Evolutionary conservation across 1,140 invertebrate species (phyloP), one percentile per base, ranked within the genome.

Genomic region (Lepeophtheirus salmonis): DNA sequence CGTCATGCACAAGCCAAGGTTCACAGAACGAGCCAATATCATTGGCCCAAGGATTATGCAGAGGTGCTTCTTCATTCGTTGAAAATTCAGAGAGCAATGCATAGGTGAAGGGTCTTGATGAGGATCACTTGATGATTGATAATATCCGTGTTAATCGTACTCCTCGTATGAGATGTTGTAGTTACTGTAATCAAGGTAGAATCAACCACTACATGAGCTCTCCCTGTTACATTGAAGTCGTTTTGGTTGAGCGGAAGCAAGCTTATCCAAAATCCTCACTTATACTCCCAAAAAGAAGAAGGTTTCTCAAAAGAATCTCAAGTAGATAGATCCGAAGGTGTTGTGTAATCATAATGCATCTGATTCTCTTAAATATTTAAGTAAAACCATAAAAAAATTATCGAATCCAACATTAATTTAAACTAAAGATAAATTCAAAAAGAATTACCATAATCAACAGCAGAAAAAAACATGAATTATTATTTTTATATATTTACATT

Each of bases 131-230:
- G 57, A 86, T 97, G 50, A 88, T 99, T 72, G 90, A 97, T 70
- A 95, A 99, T 74, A 97, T 99, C 73, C 59, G 63, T 61, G 79
- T 97, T 10, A 97, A 98, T 70, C 81, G 90, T 64, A 96, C 96
- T 13, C 90, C 94, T 55, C 92, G 92, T 70, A 82, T 98, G 72
- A 83, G 96, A 68, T 80, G 96, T 68, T 81, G 96, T 68, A 98
- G 95, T 12, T 99, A 99, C 76, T 82, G 96, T 75, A 96, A 96
- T 66, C 96, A 99, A 72, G 96, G 96, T 77, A 83, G 96, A 68
- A 99, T 99, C 71, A 99, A 98, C 72, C 95, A 95, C 30, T 99
- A 96, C 78, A 97, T 98, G 94, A 95, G 89, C 64, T 94, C 86
- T 26, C 95, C 96, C 10, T 98, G 92, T 71, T 95, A 99, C 77